A percentile compares a stretch with the other conserved stretches of the same genome.
Conservation (phyloP, 2,888 invertebrate species). For the Sminthurides aquaticus region DNA sequence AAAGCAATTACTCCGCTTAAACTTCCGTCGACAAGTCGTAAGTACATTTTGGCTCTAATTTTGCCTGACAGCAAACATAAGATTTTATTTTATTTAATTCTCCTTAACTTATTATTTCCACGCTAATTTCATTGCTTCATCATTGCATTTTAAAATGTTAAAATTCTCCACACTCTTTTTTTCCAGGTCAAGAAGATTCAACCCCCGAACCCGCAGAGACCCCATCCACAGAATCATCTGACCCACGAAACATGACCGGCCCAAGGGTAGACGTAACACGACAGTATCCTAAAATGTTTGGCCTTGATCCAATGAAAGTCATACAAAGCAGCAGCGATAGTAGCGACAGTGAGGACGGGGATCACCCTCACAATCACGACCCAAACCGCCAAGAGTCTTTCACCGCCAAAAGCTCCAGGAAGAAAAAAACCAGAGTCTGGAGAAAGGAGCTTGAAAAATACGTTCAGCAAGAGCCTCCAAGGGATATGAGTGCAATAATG, state of each 20-base stretch:
- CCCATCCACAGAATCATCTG: background rate
- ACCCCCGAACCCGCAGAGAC: background rate
- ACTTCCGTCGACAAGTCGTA: background rate
- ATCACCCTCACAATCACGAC: background rate
- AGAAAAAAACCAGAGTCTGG: constrained; percentile 7
- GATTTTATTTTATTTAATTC: too few species aligned
- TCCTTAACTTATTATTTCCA: too few species aligned
- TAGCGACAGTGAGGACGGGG: constrained; percentile 17
- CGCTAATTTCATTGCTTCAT: too few species aligned
- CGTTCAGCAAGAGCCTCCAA: constrained; percentile 15
- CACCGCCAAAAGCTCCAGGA: background rate
- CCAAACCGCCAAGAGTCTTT: background rate
- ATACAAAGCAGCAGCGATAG: constrained; percentile 6
- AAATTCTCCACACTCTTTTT: too few species aligned
- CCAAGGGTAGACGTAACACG: constrained; percentile 16
- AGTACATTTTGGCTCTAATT: background rate
- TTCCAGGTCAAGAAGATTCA: background rate
- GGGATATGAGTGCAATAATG: constrained; percentile 23
- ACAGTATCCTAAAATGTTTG: constrained; percentile 21
- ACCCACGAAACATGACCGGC: background rate
- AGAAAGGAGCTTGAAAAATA: constrained; percentile 15
- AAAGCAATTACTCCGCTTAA: too few species aligned
- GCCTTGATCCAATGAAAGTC: constrained; percentile 21
- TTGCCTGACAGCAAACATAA: background rate
- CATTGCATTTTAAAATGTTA: too few species aligned